Evolutionary conservation across 2,113 vertebrate species (phyloP), one percentile per base, ranked within the genome.

Genomic region (Peucedramus taeniatus): DNA sequence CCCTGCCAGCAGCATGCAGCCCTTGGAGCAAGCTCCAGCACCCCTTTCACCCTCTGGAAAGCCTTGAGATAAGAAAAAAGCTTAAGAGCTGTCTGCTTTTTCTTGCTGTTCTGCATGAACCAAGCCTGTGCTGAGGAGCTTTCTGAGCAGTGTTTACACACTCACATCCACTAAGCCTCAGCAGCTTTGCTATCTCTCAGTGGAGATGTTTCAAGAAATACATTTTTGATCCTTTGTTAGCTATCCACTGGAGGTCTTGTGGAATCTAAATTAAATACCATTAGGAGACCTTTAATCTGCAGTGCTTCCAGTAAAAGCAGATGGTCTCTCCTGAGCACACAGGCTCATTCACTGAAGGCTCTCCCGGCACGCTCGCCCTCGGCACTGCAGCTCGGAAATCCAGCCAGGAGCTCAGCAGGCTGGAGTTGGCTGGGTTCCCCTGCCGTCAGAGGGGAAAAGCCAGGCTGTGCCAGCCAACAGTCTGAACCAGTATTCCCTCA

Each of bases 211-310:
- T 87, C 37, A 31, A 82, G 85, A 85, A 90, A 85, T 47, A 69
- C 19, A 30, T 40, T 80, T 95, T 83, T 90, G 90, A 94, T 97
- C 84, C 92, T 94, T 94, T 96, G 90, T 93, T 93, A 93, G 90
- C 91, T 83, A 77, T 19, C 91, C 54, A 20, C 78, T 88, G 54
- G 90, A 94, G 87, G 71, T 85, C 92, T 83, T 18, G 8, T 66
- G 78, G 94, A 94, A 91, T 95, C 87, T 83, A 83, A 95, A 94
- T 92, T 88, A 96, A 95, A 96, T 86, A 59, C 87, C 82, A 60
- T 90, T 89, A 93, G 65, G 94, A 95, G 87, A 81, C 81, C 87
- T 91, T 87, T 95, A 95, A 96, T 96, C 92, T 83, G 82, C 79
- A 85, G 31, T 80, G 54, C 72, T 87, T 93, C 84, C 87, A 85